phyloP scores from a whole-genome alignment of 1,140 invertebrate genomes.

The Bathynomus jamesi region DNA sequence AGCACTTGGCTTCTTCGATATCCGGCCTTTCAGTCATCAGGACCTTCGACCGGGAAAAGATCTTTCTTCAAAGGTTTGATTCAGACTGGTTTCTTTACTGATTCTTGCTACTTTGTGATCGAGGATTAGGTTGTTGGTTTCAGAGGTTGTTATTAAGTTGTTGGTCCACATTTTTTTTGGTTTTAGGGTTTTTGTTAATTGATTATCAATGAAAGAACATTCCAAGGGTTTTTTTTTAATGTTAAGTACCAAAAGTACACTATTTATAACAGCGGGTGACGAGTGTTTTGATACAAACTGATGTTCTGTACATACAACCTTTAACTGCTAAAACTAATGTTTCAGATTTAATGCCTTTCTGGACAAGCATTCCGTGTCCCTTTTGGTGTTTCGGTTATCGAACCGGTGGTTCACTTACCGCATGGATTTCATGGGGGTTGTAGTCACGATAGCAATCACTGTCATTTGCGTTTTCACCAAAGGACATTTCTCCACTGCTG shows the following conservation, averaged over 20 bases:
- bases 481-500: slow-evolving; percentile 43
- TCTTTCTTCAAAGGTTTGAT: slow-evolving; percentile 39
- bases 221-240: too few relatives aligned
- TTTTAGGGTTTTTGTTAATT: too few relatives aligned
- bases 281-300: too few relatives aligned
- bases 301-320: too few relatives aligned
- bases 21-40: slow-evolving; percentile 39
- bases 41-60: slow-evolving; percentile 39
- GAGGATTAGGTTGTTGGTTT: too few relatives aligned
- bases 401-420: slow-evolving; percentile 46
- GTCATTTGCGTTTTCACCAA: slow-evolving; percentile 47
- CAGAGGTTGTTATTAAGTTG: too few relatives aligned
- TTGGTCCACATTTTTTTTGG: too few relatives aligned
- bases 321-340: too few relatives aligned
- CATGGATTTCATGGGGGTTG: slow-evolving; percentile 45
- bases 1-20: slow-evolving; percentile 39
- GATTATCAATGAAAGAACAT: too few relatives aligned
- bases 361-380: slow-evolving; percentile 38
- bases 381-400: slow-evolving; percentile 39
- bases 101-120: too few relatives aligned
- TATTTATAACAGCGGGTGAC: too few relatives aligned
- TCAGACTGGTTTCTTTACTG: background rate
- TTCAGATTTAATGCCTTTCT: slow-evolving; percentile 38
- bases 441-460: slow-evolving; percentile 43
- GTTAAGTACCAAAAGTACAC: too few relatives aligned